Evolutionary conservation across 1,140 invertebrate genomes (phyloP).

Genomic region (Drosophila prosaltans): DNA sequence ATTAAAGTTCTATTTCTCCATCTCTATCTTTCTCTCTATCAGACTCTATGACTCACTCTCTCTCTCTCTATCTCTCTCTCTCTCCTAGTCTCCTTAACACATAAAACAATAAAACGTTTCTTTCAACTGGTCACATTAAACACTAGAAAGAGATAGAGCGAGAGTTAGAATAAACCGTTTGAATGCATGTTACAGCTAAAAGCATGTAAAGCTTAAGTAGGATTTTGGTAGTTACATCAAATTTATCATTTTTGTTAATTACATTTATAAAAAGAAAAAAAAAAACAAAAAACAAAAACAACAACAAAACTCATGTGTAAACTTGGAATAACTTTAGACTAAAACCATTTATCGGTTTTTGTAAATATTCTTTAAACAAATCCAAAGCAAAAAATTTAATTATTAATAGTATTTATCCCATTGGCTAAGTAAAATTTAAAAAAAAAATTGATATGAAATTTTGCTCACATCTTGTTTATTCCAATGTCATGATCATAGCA

Average conservation of each 20-base stretch:
- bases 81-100: neutral
- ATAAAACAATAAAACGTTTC: neutral
- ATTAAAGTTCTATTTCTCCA: constrained; percentile 24
- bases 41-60: neutral
- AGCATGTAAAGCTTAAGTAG: constrained; percentile 81
- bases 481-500: constrained; percentile 43
- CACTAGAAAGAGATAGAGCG: neutral
- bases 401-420: constrained; percentile 40
- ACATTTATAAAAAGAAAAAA: constrained; percentile 68
- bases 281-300: constrained; percentile 1
- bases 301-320: constrained; percentile 39
- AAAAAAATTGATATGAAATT: constrained; percentile 38
- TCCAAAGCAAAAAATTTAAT: constrained; percentile 8
- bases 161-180: neutral
- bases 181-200: constrained; percentile 74
- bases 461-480: constrained; percentile 74
- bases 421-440: constrained; percentile 42
- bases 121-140: too few species aligned
- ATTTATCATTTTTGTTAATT: constrained; percentile 73
- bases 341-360: constrained; percentile 26
- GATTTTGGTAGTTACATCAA: constrained; percentile 71
- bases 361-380: constrained; percentile 36
- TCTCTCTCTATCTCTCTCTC: neutral
- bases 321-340: constrained; percentile 53
- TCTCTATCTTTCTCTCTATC: neutral